These are phyloP conservation scores for Diarsia dahlii DNA, from an alignment of 2,888 invertebrate genomes.

Conservation along the genomic window DNA sequence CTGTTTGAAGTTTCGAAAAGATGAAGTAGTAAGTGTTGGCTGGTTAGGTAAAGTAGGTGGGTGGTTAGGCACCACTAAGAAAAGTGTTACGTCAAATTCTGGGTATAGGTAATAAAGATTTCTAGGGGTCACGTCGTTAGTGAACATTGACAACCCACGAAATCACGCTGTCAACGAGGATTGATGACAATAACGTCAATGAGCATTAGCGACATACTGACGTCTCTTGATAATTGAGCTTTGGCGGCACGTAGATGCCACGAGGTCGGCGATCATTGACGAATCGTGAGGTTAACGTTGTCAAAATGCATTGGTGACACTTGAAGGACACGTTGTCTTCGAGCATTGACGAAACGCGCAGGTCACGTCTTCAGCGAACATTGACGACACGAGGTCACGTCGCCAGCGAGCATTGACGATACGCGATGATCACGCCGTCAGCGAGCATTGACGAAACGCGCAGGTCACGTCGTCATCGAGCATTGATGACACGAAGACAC, in stretches of 20 bases:
- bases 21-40: neutral
- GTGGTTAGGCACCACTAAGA: slow-evolving; percentile 6
- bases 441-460: slow-evolving; percentile 42
- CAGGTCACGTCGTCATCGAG: slow-evolving; percentile 23
- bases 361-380: slow-evolving; percentile 9
- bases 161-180: slow-evolving; percentile 9
- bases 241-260: slow-evolving; percentile 20
- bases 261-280: slow-evolving; percentile 27
- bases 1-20: too few species aligned
- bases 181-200: slow-evolving; percentile 22
- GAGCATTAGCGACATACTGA: slow-evolving; percentile 24
- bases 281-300: neutral
- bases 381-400: slow-evolving; percentile 14
- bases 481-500: slow-evolving; percentile 41
- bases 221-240: slow-evolving; percentile 4
- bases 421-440: slow-evolving; percentile 11
- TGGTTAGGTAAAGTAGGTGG: neutral
- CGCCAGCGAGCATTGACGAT: slow-evolving; percentile 33
- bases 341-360: slow-evolving; percentile 16
- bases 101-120: neutral
- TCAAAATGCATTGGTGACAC: slow-evolving; percentile 11
- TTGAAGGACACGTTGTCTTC: neutral
- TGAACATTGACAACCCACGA: slow-evolving; percentile 30
- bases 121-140: slow-evolving; percentile 9
- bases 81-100: neutral